Evolutionary conservation across 2,888 invertebrate genomes (phyloP), one percentile per base, ranked within the genome.

Genomic region (Thecophora atra): DNA sequence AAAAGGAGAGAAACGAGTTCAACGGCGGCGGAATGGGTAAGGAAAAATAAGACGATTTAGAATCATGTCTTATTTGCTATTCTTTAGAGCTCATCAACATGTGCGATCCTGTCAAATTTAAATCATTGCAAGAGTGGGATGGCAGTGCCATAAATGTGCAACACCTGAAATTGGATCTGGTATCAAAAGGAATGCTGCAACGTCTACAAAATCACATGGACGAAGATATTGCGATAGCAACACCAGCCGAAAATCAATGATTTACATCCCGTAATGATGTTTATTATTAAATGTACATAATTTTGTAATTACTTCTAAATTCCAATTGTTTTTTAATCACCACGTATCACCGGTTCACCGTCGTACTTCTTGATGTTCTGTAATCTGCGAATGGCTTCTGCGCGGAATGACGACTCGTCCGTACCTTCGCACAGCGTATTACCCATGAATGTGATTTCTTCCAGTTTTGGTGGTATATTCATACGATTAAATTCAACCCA

Each of bases 401-500:
- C 83, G 1, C 91, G 89, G 91, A 93, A 95, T 0, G 88, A 85
- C n/a, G 90, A 89, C 58, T 91, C 88, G 71, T 93, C 93, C 81
- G 92, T 90, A 21, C 88, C 91, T 72, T 95, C 95, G 77, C 90
- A 90, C 0, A 96, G 83, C 0, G 94, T 93, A 86, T 95, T 96
- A 0, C 93, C 96, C 5, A 92, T 89, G 82, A 97, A 95, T 0
- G 95, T 86, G 1, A 98, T 87, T 78, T 98, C 96, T 83, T 93
- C 90, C 3, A 95, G 84, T 47, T 89, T 88, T 0, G 92, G 91
- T 28, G 93, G 86, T 74, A 93, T 91, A 87, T 90, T 91, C 3
- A 97, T 86, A 79, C 95, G 94, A 81, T 90, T 91, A 79, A 97
- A 95, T 84, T 98, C 97, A 0, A 88, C 89, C 96, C 95, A 95